These are phyloP conservation scores for Drosophila ananassae DNA, from an alignment of 1,140 invertebrate species.

Conservation along the genomic window DNA sequence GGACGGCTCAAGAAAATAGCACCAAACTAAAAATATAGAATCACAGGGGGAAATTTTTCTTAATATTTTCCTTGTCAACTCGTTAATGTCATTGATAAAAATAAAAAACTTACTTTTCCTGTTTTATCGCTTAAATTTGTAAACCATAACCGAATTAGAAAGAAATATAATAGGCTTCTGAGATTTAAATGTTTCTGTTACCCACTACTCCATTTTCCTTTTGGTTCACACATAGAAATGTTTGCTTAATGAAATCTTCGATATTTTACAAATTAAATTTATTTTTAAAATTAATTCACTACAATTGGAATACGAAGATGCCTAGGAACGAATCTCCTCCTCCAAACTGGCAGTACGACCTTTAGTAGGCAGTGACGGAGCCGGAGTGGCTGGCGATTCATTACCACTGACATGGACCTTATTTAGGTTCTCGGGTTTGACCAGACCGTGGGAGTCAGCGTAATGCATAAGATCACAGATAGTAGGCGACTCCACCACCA, in stretches of 20 bases:
- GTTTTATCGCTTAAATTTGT: no score
- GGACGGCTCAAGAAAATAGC: background rate
- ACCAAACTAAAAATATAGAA: background rate
- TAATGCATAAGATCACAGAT: constrained; percentile 93
- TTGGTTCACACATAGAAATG: background rate
- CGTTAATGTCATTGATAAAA: no score
- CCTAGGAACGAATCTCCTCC: constrained; percentile 61
- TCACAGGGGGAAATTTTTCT: no score
- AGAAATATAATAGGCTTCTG: no score
- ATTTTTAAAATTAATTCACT: constrained; percentile 43
- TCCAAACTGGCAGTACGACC: constrained; percentile 21
- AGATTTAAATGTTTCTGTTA: no score
- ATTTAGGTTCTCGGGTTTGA: constrained; percentile 53
- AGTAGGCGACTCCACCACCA: constrained; percentile 95
- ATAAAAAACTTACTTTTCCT: no score
- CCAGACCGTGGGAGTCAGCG: constrained; percentile 87
- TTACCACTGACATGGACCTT: constrained; percentile 27
- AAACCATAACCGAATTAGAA: no score
- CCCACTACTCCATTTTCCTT: no score
- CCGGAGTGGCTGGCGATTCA: constrained; percentile 12
- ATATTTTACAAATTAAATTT: constrained; percentile 18
- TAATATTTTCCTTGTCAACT: no score
- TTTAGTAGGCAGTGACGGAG: constrained; percentile 10
- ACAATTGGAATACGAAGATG: constrained; percentile 16
- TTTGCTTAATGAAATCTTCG: no score